Base-by-base conservation (phyloP, 1,140 invertebrate species). In the Andrena cerasifolii region DNA sequence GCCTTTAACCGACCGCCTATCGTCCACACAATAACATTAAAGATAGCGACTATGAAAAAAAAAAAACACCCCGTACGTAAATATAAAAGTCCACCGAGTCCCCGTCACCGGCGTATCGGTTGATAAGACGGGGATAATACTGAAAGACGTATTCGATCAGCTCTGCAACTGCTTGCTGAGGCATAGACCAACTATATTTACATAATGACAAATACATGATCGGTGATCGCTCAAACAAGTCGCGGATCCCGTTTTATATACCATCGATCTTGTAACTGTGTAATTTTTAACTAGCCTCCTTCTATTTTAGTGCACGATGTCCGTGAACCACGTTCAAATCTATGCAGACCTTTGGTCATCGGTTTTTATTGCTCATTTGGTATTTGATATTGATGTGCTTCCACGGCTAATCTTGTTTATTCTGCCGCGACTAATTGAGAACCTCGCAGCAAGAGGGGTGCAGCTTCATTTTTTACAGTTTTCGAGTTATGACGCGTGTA, bases 1-100 rank as follows among this genome's bases (percentile, higher is more conserved):
- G 6, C 2, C 3, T 75, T 5, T 18, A 75, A 75, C 49, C 61
- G 59, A 33, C 40, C 16, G 6, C 10, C 2, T 59, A 51, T 77
- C 26, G 28, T 56, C 28, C 18, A 21, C 7, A 14, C 54, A 58
- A 31, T 59, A 76, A 59, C 24, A 77, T 68, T 31, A 51, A 51
- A 36, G 53, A 67, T 67, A 58, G 0, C 43, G 21, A 49, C 16
- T 2, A 24, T 10, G 10, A 2, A 24, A 58, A 28, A 54, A 68
- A 43, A 40, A 68, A 66, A 66, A 28, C n/a, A 43, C n/a, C 28
- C 36, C 40, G 4, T 21, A 0, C 12, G 54, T 61, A 76, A 76
- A 76, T 59, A 68, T 43, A 51, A 68, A 77, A 77, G 65, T 43
- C 40, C 47, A 65, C 26, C 24, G 36, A 54, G 28, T 68, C 5